Conservation (phyloP, 53 echinoderm and acorn worm genomes). For the Pentamera pediparva region DNA sequence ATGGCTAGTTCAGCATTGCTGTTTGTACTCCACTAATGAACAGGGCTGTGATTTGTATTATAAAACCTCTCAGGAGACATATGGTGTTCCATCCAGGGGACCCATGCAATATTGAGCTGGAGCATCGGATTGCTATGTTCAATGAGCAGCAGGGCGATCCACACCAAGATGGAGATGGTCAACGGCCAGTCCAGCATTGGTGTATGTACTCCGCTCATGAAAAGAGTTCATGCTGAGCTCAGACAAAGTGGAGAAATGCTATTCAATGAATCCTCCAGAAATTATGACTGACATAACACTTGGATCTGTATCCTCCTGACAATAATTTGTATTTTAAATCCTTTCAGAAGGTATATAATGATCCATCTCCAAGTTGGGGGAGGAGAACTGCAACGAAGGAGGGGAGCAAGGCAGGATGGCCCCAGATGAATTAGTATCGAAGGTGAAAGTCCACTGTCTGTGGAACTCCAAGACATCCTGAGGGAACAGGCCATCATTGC, state of each 20-base stretch:
- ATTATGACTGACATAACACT: not conserved
- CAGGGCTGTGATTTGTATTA: no score
- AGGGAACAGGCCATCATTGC: no score
- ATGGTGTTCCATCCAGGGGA: not conserved
- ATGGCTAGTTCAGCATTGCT: conserved; percentile 7
- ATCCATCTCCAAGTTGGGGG: conserved; percentile 1
- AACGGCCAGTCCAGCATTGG: conserved; percentile 7
- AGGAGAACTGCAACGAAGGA: conserved; percentile 25
- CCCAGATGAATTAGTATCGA: no score
- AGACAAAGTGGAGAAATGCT: conserved; percentile 27
- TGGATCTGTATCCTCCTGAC: conserved; percentile 22
- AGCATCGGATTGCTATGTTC: not conserved
- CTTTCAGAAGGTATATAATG: no score
- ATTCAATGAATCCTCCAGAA: conserved; percentile 28
- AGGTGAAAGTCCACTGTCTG: no score
- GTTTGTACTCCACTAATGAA: no score
- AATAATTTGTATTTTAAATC: no score
- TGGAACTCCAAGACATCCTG: conserved; percentile 25
- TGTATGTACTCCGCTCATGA: conserved; percentile 34
- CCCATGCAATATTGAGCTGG: not conserved
- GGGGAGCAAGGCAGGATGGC: no score
- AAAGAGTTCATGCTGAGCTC: conserved; percentile 17
- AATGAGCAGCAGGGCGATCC: not conserved
- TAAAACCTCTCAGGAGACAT: not conserved
- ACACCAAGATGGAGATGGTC: not conserved